Evolutionary conservation across 2,113 vertebrate species (phyloP), one percentile per base, ranked within the genome.

Genomic region (Natator depressus): DNA sequence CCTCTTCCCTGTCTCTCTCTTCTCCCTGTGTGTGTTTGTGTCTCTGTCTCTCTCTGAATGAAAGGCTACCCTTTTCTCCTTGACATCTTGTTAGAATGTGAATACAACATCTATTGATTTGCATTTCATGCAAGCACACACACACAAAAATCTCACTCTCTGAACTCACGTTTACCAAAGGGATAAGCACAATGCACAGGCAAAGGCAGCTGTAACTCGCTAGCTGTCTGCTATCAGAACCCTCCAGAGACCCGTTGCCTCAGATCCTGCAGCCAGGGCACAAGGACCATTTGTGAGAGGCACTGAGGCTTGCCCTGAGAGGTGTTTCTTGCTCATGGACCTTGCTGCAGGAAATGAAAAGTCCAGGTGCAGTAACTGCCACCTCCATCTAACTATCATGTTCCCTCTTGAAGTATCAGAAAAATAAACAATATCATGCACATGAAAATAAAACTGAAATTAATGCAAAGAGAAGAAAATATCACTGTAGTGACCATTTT

Each of bases 31-130:
- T 22, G 82, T 55, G 42, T 29, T 57, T 46, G 83, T 93, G 93
- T 89, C 82, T 89, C 93, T 42, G 53, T 65, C 86, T 94, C 83
- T 84, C 95, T 96, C 82, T 87, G 92, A 97, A 98, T 98, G 96
- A 98, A 98, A 98, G 98, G 97, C 97, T 98, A 98, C 97, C 98
- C 98, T 98, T 98, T 98, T 98, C 97, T 98, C 97, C 97, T 97
- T 97, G 97, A 98, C 97, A 93, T 98, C 98, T 96, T 97, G 96
- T 98, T 97, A 97, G 97, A 95, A 97, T 97, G 93, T 95, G 98
- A 98, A 98, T 98, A 95, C 98, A 97, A 95, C 96, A 96, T 97
- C 98, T 97, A 98, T 98, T 98, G 97, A 98, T 98, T 98, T 98
- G 97, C 98, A 98, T 98, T 98, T 98, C 95, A 91, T 97, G 93